Evolutionary conservation across 2,797 vertebrate genomes (phyloP), one percentile per base, ranked within the genome.

Genomic region (Bryconaethiops microstoma): DNA sequence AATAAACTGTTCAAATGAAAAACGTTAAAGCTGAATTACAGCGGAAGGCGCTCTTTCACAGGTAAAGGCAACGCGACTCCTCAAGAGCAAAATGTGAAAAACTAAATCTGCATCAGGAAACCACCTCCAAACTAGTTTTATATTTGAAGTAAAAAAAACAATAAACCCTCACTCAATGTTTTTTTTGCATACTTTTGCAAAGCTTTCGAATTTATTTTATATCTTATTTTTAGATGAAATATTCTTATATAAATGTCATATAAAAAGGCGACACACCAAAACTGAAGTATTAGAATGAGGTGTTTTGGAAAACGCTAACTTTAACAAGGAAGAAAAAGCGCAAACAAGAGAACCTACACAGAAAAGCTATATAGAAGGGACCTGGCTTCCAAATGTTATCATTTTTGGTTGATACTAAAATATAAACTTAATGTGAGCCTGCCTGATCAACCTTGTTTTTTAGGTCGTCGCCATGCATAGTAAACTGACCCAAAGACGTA

Each of bases 191-290:
- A 16, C 45, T 52, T 71, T 45, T 3, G 10, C 42, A 45, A 45
- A 25, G 2, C 40, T 10, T 21, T 39, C 23, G 1, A n/a, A 42
- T 69, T 0, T 45, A 69, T 12, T n/a, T 4, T 19, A 19, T 52
- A 55, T 55, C 52, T 3, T 8, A 17, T 57, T 9, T 21, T 48
- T 23, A 52, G 29, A 23, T 50, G 25, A 71, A 71, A 52, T 52
- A 70, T 52, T 52, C 45, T 5, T 29, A 52, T 50, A 71, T 9
- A 71, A 54, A 71, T 10, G 14, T 71, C 55, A 19, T 72, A 72
- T 19, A 42, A 78, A 50, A 50, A 21, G 14, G 40, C 65, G 13
- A 60, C 40, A 48, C 17, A 40, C 48, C 42, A 72, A 50, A 25
- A 48, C 21, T 4, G 16, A 63, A 29, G 23, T 29, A 35, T 40